These are phyloP conservation scores for Cepaea hortensis DNA, from an alignment of 2,888 invertebrate genomes.

Conservation along the genomic window DNA sequence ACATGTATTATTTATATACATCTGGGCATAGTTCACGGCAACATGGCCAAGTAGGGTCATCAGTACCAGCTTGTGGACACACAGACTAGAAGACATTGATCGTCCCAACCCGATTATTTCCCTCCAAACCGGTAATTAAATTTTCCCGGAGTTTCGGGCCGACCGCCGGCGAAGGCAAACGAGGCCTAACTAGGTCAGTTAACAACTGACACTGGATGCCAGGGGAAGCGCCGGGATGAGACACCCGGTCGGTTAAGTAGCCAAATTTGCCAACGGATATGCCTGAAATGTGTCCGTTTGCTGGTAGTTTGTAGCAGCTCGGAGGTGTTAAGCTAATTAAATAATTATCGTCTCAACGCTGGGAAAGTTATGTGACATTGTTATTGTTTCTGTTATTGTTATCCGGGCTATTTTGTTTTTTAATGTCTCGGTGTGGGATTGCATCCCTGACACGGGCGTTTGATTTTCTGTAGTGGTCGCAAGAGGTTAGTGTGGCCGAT, in stretches of 20 bases:
- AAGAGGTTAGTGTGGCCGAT: too few species aligned
- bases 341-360: background rate
- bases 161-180: constrained; percentile 24
- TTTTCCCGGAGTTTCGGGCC: background rate
- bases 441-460: too few species aligned
- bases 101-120: constrained; percentile 14
- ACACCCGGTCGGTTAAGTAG: background rate
- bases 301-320: background rate
- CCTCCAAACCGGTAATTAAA: constrained; percentile 28
- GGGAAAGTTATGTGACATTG: background rate
- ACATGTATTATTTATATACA: background rate
- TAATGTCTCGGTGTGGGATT: too few species aligned
- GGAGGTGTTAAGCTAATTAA: constrained; percentile 3
- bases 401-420: too few species aligned
- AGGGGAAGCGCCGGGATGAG: background rate
- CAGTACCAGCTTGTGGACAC: constrained; percentile 18
- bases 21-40: background rate
- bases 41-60: background rate
- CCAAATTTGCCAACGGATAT: background rate
- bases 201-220: background rate
- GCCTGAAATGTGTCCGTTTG: constrained; percentile 1
- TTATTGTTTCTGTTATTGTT: too few species aligned
- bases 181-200: constrained; percentile 14
- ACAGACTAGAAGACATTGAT: constrained; percentile 13
- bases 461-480: too few species aligned